Conservation (phyloP, 1,140 invertebrate species). For the Eciton burchellii region DNA sequence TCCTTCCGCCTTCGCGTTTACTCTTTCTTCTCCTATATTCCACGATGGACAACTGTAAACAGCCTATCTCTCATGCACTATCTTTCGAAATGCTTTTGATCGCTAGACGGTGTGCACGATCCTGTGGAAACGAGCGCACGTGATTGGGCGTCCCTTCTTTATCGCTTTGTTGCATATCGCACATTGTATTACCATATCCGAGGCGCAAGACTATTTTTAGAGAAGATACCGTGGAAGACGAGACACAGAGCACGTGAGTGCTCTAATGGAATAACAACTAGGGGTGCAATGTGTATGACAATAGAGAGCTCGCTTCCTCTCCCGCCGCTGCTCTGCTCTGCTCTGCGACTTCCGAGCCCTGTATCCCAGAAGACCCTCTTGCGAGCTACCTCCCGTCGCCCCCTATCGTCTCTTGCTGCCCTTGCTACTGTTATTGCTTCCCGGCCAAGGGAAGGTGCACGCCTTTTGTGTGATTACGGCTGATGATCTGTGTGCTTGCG, state of each 20-base stretch:
- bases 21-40: background rate
- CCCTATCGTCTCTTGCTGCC: constrained; percentile 26
- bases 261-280: constrained; percentile 64
- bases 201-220: constrained; percentile 66
- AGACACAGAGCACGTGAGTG: constrained; percentile 43
- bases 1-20: background rate
- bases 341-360: constrained; percentile 65
- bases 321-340: constrained; percentile 66
- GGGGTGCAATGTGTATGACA: constrained; percentile 65
- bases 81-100: constrained; percentile 76
- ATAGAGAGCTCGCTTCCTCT: constrained; percentile 72
- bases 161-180: constrained; percentile 83
- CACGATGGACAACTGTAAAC: constrained; percentile 52
- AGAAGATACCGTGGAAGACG: constrained; percentile 57
- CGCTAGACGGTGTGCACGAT: constrained; percentile 81
- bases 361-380: constrained; percentile 66
- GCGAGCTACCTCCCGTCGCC: constrained; percentile 32
- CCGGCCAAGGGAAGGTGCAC: constrained; percentile 63
- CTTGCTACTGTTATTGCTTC: constrained; percentile 56
- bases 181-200: constrained; percentile 66
- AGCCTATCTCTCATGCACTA: constrained; percentile 61
- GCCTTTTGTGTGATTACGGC: constrained; percentile 53
- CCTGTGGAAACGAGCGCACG: constrained; percentile 81
- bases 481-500: constrained; percentile 68
- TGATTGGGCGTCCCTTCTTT: constrained; percentile 85